Evolutionary conservation across 2,888 invertebrate genomes (phyloP).

Genomic region (Sipha maydis): DNA sequence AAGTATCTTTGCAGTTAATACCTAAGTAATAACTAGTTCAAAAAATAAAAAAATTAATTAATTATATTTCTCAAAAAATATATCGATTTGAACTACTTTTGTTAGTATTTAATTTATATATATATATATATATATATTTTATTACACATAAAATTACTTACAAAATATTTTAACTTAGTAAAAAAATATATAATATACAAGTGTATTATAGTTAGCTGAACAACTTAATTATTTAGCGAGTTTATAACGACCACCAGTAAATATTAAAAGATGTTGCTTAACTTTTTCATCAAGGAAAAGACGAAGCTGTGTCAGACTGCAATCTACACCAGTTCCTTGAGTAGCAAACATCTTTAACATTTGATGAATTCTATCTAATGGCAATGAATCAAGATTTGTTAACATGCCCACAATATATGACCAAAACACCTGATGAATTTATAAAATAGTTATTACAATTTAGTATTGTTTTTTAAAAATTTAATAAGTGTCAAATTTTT

Average conservation of each 20-base stretch:
- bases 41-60: no score
- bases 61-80: no score
- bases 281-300: slow-evolving; percentile 93
- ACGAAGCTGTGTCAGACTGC: slow-evolving; percentile 86
- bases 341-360: slow-evolving; percentile 97
- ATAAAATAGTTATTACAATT: slow-evolving; percentile 63
- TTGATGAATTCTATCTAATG: slow-evolving; percentile 91
- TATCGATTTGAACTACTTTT: no score
- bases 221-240: slow-evolving; percentile 74
- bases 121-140: no score
- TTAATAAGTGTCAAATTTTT: neutral
- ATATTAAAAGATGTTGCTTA: slow-evolving; percentile 85
- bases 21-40: no score
- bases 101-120: no score
- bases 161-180: no score
- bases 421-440: slow-evolving; percentile 80
- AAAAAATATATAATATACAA: no score
- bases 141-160: no score
- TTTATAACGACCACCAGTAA: slow-evolving; percentile 87
- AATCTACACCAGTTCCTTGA: slow-evolving; percentile 88
- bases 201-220: neutral
- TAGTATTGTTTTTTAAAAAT: neutral
- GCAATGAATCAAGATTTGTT: slow-evolving; percentile 90
- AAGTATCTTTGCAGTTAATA: no score
- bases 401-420: slow-evolving; percentile 97